phyloP scores from a whole-genome alignment of 2,888 invertebrate genomes.

The Hoplodrina ambigua region DNA sequence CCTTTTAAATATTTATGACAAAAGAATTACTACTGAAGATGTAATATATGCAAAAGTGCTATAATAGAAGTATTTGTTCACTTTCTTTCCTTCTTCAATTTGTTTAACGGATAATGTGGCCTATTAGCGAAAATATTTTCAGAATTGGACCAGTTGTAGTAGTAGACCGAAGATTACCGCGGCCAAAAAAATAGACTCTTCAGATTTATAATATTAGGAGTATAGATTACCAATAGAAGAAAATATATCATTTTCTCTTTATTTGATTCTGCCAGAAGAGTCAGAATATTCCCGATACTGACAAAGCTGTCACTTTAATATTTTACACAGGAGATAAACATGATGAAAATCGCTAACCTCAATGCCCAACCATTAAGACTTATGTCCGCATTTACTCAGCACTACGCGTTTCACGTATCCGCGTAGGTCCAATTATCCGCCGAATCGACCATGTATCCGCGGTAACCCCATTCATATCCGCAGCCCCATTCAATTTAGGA shows the following conservation, averaged over 20 bases:
- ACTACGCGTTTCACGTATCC: conserved; percentile 63
- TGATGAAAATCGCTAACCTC: conserved; percentile 17
- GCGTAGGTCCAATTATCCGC: conserved; percentile 71
- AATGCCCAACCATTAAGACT: conserved; percentile 54
- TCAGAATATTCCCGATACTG: background rate
- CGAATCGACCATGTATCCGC: conserved; percentile 63
- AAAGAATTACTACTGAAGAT: too few species aligned
- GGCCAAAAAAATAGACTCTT: too few species aligned
- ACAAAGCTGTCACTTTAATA: background rate
- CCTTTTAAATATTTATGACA: background rate
- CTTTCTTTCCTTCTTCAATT: too few species aligned
- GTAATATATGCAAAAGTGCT: too few species aligned
- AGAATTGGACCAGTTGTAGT: too few species aligned
- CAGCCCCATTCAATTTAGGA: conserved; percentile 48
- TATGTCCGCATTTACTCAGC: conserved; percentile 61
- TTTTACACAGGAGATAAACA: background rate
- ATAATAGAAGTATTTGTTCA: too few species aligned
- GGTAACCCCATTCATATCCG: conserved; percentile 63
- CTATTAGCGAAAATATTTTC: too few species aligned
- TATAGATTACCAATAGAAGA: too few species aligned
- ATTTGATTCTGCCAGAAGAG: background rate
- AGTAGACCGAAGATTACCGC: too few species aligned
- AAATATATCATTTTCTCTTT: too few species aligned
- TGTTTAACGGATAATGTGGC: too few species aligned
- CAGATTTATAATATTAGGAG: too few species aligned